Evolutionary conservation across 2,113 vertebrate genomes (phyloP).

Genomic region (Carettochelys insculpta): DNA sequence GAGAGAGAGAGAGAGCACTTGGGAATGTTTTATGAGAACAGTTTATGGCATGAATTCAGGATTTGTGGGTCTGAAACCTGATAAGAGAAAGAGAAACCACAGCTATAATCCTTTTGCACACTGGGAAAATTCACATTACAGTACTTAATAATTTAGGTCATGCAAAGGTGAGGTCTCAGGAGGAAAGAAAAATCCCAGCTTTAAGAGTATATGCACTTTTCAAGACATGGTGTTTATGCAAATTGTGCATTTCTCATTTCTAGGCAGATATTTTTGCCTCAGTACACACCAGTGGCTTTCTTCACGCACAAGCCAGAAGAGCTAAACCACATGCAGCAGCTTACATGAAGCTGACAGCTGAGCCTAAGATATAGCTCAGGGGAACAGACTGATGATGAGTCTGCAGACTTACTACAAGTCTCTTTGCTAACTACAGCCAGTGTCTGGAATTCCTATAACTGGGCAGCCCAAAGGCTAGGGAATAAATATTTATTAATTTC

Average conservation of each 20-base stretch:
- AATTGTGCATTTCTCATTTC: background rate
- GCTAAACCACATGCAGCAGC: background rate
- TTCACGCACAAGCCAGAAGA: background rate
- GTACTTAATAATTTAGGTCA: conserved; percentile 69
- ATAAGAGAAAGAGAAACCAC: conserved; percentile 54
- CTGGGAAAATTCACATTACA: conserved; percentile 50
- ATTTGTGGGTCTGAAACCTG: conserved; percentile 45
- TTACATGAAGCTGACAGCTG: conserved; percentile 2
- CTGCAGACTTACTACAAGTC: conserved; percentile 22
- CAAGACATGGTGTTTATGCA: background rate
- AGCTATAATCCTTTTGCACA: conserved; percentile 47
- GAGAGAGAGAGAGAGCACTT: background rate
- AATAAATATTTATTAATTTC: conserved; percentile 19
- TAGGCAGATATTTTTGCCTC: background rate
- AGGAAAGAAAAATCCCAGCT: conserved; percentile 5
- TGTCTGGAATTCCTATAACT: conserved; percentile 1
- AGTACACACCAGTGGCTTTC: background rate
- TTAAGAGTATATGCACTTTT: conserved; percentile 22
- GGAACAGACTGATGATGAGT: background rate
- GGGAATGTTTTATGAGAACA: background rate
- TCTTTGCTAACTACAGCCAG: background rate
- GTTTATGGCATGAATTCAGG: conserved; percentile 46
- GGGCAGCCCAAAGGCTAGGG: conserved; percentile 19
- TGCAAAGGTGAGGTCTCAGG: background rate
- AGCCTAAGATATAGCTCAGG: background rate